Percentiles rank a stretch among this genome's conserved stretches.
These are phyloP conservation scores for Octopus bimaculoides DNA, from an alignment of 1,140 invertebrate species.

Conservation along the genomic window DNA sequence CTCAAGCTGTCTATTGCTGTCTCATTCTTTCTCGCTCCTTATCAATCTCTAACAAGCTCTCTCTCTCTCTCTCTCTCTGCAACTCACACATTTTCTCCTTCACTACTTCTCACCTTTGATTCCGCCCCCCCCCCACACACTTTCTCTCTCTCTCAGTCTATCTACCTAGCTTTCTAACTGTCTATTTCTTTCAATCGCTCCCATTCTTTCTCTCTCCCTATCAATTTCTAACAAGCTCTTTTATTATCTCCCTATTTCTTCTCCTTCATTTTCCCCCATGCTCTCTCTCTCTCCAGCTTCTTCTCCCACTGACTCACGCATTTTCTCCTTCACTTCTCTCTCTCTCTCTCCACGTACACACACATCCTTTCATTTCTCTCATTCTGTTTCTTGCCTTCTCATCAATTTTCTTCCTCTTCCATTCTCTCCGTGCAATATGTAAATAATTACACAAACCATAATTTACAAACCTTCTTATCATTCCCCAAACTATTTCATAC, in stretches of 20 bases:
- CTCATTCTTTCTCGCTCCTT: not conserved
- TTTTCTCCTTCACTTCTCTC: not conserved
- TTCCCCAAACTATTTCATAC: too few relatives aligned
- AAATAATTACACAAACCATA: too few relatives aligned
- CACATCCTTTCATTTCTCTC: not conserved
- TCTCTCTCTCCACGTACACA: not conserved
- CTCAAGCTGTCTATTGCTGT: not conserved
- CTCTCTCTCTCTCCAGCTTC: not conserved
- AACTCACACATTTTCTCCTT: not conserved
- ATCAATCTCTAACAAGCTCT: not conserved
- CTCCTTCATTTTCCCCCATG: not conserved
- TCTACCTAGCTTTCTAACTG: not conserved
- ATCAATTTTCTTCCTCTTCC: not conserved
- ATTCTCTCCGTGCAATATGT: not conserved
- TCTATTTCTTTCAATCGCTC: not conserved
- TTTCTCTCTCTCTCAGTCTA: not conserved
- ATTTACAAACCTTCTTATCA: too few relatives aligned
- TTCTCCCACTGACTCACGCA: not conserved
- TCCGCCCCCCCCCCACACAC: not conserved
- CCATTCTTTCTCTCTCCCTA: not conserved
- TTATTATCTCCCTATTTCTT: not conserved
- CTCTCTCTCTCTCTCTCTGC: not conserved
- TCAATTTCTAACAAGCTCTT: not conserved
- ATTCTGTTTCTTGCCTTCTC: not conserved
- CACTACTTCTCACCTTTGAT: not conserved